These are phyloP conservation scores for Sebastes trivittatus DNA, from an alignment of 2,797 vertebrate species.

Conservation along the genomic window DNA sequence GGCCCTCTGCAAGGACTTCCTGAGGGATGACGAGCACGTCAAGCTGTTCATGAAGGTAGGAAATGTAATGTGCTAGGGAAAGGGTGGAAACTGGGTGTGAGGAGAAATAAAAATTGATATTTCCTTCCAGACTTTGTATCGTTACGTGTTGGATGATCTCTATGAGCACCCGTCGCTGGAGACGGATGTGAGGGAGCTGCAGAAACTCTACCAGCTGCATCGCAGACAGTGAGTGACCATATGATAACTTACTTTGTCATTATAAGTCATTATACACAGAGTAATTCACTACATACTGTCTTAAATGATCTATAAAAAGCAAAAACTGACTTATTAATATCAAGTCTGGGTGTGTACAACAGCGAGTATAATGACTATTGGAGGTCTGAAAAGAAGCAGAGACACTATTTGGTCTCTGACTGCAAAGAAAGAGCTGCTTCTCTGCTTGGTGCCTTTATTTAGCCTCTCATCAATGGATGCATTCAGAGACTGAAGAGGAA, in stretches of 20 bases:
- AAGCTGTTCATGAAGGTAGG: slow-evolving; percentile 95
- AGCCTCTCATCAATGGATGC: slow-evolving; percentile 66
- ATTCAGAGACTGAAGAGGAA: slow-evolving; percentile 64
- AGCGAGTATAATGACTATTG: slow-evolving; percentile 3
- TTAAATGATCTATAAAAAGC: background rate
- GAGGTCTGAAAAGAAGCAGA: slow-evolving; percentile 30
- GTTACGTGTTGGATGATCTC: slow-evolving; percentile 92
- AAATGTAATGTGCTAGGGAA: slow-evolving; percentile 1
- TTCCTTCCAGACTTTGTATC: slow-evolving; percentile 88
- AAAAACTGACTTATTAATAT: background rate
- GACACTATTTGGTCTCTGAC: slow-evolving; percentile 12
- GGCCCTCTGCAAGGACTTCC: slow-evolving; percentile 89
- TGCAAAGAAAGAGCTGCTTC: slow-evolving; percentile 58
- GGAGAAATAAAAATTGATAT: slow-evolving; percentile 39
- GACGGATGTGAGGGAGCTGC: slow-evolving; percentile 91
- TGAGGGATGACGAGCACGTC: slow-evolving; percentile 92
- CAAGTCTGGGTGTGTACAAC: background rate
- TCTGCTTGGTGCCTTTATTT: slow-evolving; percentile 47
- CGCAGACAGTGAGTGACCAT: slow-evolving; percentile 90
- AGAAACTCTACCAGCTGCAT: slow-evolving; percentile 92
- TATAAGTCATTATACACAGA: background rate
- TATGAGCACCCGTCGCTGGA: slow-evolving; percentile 93
- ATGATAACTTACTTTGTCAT: background rate
- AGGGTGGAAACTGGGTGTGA: slow-evolving; percentile 12
- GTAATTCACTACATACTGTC: background rate